These are phyloP conservation scores for Tetragnatha versicolor DNA, from an alignment of 1,140 invertebrate genomes.

Conservation along the genomic window DNA sequence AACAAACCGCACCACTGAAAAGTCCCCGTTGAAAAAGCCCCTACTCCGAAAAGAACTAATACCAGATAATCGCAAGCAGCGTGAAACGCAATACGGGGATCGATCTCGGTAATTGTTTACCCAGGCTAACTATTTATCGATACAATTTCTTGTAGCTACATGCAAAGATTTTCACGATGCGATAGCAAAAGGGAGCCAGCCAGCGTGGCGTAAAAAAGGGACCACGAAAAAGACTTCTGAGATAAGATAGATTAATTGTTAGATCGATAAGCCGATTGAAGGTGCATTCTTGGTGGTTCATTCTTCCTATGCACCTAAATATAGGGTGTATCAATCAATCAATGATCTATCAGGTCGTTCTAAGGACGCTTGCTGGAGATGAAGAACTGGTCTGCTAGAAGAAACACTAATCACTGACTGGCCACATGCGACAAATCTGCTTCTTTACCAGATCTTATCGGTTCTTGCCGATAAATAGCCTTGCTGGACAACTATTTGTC, in stretches of 20 bases:
- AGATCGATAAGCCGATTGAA: conserved; percentile 52
- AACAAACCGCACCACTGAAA: no score
- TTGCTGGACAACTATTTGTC: conserved; percentile 40
- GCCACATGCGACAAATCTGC: conserved; percentile 46
- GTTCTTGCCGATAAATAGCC: conserved; percentile 17
- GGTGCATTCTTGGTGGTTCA: conserved; percentile 49
- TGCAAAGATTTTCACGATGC: conserved; percentile 37
- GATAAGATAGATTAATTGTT: conserved; percentile 52
- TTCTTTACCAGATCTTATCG: conserved; percentile 45
- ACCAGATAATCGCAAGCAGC: conserved; percentile 13
- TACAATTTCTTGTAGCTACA: conserved; percentile 35
- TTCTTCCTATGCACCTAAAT: conserved; percentile 46
- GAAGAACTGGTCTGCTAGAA: conserved; percentile 10
- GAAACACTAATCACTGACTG: conserved; percentile 46
- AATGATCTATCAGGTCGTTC: conserved; percentile 50
- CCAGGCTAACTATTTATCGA: conserved; percentile 34
- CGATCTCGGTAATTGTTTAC: conserved; percentile 38
- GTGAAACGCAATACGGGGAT: conserved; percentile 34
- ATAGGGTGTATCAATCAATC: conserved; percentile 50
- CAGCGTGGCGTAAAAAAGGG: conserved; percentile 20
- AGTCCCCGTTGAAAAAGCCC: no score
- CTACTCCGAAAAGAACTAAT: no score
- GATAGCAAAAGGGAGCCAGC: conserved; percentile 38
- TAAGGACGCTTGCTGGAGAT: conserved; percentile 32
- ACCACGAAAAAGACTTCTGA: conserved; percentile 16